A percentile compares a stretch with the other conserved stretches of the same genome.
phyloP scores from a whole-genome alignment of 2,888 invertebrate species.

The Cataglyphis altisquamis region DNA sequence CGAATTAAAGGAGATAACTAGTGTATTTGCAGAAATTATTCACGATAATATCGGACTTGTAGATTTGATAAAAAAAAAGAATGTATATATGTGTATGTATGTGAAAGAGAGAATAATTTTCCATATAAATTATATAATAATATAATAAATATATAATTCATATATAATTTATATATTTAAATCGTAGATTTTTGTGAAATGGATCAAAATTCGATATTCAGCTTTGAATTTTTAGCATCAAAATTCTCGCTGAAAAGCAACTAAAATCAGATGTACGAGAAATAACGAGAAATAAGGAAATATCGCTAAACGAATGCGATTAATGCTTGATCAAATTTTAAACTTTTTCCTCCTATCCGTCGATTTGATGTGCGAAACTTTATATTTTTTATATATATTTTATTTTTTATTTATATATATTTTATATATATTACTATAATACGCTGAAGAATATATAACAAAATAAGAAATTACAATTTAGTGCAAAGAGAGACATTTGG shows the following conservation, averaged over 20 bases:
- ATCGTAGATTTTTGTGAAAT: conserved; percentile 6
- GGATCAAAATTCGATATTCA: neutral
- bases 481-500: no score
- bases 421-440: no score
- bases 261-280: neutral
- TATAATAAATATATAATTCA: neutral
- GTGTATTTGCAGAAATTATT: conserved; percentile 14
- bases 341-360: neutral
- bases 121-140: neutral
- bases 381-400: no score
- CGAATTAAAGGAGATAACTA: conserved; percentile 18
- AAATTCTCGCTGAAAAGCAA: neutral
- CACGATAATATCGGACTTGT: neutral
- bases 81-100: no score
- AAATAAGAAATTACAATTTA: no score
- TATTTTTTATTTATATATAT: no score
- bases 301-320: neutral
- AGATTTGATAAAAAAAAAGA: neutral
- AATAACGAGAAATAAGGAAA: neutral
- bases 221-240: neutral
- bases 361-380: no score
- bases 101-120: neutral
- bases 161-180: neutral
- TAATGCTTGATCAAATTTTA: neutral
- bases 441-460: no score